phyloP scores from a whole-genome alignment of 2,797 vertebrate genomes.

The Threskiornis aethiopicus region DNA sequence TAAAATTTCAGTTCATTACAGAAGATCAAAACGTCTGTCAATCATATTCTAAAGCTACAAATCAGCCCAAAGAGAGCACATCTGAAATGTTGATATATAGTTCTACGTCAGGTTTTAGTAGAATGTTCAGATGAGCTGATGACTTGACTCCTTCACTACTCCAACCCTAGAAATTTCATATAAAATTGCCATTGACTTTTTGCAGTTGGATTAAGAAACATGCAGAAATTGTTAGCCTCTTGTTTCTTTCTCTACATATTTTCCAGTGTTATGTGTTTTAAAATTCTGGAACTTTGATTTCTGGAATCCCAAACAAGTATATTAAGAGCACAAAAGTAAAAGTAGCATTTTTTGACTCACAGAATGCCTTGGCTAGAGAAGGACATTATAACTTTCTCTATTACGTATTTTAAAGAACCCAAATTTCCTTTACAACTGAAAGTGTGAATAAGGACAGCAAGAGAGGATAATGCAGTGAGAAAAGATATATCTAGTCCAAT shows the following conservation, averaged over 20 bases:
- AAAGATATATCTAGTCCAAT: neutral
- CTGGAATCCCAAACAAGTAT: neutral
- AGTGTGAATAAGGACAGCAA: neutral
- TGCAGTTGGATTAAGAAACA: neutral
- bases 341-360: neutral
- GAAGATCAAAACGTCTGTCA: conserved; percentile 16
- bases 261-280: neutral
- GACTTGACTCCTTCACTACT: neutral
- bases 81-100: neutral
- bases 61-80: neutral
- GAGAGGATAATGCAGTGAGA: neutral
- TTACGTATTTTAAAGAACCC: neutral
- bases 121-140: neutral
- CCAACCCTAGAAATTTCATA: neutral
- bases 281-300: neutral
- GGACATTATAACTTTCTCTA: neutral
- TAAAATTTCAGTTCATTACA: conserved; percentile 26
- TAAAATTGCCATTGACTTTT: neutral
- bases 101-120: neutral
- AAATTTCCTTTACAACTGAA: neutral
- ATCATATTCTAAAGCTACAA: neutral
- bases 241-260: neutral
- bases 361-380: neutral
- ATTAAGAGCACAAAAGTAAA: neutral
- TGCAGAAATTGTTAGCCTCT: neutral